These are phyloP conservation scores for Corythornis madagascariensis DNA, from an alignment of 2,113 vertebrate genomes.

Conservation along the genomic window DNA sequence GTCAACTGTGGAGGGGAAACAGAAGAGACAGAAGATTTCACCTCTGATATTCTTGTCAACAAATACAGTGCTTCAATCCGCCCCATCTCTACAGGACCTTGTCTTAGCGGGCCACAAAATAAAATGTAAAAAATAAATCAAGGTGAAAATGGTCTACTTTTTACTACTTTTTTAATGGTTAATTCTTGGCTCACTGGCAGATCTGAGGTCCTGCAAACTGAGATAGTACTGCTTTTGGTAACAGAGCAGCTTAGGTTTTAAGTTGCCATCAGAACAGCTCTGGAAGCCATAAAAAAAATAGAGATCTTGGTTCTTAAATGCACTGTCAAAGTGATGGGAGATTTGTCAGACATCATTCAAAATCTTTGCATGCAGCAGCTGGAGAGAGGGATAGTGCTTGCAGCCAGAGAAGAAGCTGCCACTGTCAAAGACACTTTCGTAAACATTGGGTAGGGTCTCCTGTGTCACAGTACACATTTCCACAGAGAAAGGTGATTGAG, in stretches of 20 bases:
- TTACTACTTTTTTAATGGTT: not conserved
- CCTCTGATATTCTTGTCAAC: not conserved
- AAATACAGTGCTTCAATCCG: not conserved
- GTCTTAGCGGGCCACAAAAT: not conserved
- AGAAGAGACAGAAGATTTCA: not conserved
- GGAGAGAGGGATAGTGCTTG: rapidly evolving
- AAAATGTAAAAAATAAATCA: not conserved
- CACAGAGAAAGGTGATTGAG: rapidly evolving
- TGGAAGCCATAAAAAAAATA: not conserved
- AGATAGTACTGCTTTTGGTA: not conserved
- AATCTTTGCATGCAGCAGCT: not conserved
- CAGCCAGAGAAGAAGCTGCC: not conserved
- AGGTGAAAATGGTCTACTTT: not conserved
- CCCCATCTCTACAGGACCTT: not conserved
- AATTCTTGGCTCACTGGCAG: not conserved
- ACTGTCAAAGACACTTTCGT: not conserved
- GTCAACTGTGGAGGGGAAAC: not conserved
- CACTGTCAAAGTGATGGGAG: not conserved
- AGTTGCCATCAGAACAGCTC: not conserved
- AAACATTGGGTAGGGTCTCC: rapidly evolving
- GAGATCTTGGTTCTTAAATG: not conserved
- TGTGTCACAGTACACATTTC: rapidly evolving
- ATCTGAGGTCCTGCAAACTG: not conserved
- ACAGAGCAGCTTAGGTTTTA: not conserved
- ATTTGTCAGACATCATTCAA: not conserved